These are phyloP conservation scores for Tetanocera ferruginea DNA, from an alignment of 2,888 invertebrate genomes.

Conservation along the genomic window DNA sequence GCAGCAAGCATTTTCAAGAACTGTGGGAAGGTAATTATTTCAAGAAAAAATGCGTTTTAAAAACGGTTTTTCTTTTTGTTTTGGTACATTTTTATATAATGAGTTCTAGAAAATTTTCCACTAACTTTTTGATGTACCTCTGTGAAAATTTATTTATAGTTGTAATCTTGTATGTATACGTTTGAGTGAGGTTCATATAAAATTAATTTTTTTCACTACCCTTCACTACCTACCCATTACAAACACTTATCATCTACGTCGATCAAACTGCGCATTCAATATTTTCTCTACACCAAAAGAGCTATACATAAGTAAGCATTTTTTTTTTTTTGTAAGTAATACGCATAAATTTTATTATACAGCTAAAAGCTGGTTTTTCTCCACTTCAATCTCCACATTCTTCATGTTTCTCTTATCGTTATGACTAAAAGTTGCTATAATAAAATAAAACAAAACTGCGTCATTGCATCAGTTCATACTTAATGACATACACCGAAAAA, in stretches of 20 bases:
- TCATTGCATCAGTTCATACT: not conserved
- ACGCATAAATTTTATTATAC: not conserved
- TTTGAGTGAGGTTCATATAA: not conserved
- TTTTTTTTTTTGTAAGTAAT: not conserved
- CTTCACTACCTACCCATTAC: too few species aligned
- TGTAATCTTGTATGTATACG: not conserved
- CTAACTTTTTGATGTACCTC: not conserved
- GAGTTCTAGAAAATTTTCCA: not conserved
- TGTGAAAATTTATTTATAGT: not conserved
- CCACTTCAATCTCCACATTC: too few species aligned
- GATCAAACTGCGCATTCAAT: not conserved
- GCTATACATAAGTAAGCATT: not conserved
- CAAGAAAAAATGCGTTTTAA: not conserved
- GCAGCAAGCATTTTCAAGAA: slow-evolving; percentile 26
- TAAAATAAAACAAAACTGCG: not conserved
- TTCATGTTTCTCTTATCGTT: too few species aligned
- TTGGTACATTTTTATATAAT: not conserved
- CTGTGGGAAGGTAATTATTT: slow-evolving; percentile 23
- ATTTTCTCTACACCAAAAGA: not conserved
- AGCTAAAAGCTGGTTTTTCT: too few species aligned
- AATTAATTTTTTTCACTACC: not conserved
- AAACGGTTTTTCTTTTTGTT: not conserved
- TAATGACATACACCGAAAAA: too few species aligned
- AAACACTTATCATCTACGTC: too few species aligned
- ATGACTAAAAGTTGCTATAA: not conserved